Evolutionary conservation across 2,113 vertebrate genomes (phyloP), one percentile per base, ranked within the genome.

Genomic region (Corydoras maculifer): DNA sequence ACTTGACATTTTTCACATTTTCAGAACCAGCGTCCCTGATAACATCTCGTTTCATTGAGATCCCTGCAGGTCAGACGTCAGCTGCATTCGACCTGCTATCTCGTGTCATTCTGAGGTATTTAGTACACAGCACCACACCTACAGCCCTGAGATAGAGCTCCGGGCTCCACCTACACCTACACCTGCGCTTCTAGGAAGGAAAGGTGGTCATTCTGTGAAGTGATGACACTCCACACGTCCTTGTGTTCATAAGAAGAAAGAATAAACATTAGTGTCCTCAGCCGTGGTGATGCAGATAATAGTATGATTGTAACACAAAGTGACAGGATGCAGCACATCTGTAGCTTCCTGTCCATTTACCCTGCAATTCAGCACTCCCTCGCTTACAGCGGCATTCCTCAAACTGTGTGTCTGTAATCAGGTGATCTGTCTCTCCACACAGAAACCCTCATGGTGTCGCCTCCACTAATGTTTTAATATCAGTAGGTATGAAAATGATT

Each of bases 311-410:
- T 43, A 32, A 55, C 48, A 54, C 11, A 8, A 53, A 7, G 29
- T 67, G 58, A 62, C 54, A 35, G 35, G 9, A 25, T 35, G 31
- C 65, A 61, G 18, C 31, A 43, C n/a, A 73, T 55, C 30, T 53
- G 13, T 54, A 54, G 9, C 60, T 61, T 61, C 15, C 49, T 18
- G 30, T 67, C 3, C 9, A 48, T 48, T 68, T 43, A 74, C 12
- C 18, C 25, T 30, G 65, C 32, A 57, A 2, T 29, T 8, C 15
- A 49, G 64, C 65, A 74, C 72, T 55, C 65, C 72, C 18, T 54
- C 2, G 2, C 15, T 63, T 53, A 6, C 68, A 62, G 53, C 69
- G 7, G 58, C 69, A 63, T 51, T 73, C n/a, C 55, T 50, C 9
- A 53, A 9, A 2, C 4, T 18, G 14, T 10, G 25, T 25, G 13